Evolutionary conservation across 2,797 vertebrate species (phyloP).

Genomic region (Melopsittacus undulatus): DNA sequence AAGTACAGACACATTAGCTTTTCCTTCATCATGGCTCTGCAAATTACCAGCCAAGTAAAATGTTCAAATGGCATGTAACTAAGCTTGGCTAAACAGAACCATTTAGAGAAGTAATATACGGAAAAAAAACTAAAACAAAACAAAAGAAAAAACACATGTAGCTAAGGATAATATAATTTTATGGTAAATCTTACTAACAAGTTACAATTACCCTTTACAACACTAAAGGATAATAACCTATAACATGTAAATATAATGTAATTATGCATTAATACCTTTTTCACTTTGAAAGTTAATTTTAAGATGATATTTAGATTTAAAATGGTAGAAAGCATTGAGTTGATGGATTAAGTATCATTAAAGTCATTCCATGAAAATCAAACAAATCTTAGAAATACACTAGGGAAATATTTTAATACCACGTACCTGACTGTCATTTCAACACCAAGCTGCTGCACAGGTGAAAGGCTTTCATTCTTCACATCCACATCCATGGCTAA

Average conservation of each 20-base stretch:
- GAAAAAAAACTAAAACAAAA: neutral
- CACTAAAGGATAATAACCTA: constrained; percentile 40
- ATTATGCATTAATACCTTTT: constrained; percentile 31
- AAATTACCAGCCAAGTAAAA: constrained; percentile 21
- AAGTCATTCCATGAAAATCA: constrained; percentile 34
- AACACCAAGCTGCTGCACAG: constrained; percentile 87
- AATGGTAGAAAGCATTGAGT: constrained; percentile 5
- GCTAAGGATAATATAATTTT: constrained; percentile 30
- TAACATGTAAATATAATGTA: constrained; percentile 29
- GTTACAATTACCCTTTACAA: constrained; percentile 34
- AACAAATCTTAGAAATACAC: constrained; percentile 39
- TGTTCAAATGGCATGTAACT: neutral
- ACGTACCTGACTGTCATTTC: constrained; percentile 86
- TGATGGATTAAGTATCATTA: constrained; percentile 52
- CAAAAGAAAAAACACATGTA: neutral
- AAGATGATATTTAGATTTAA: constrained; percentile 52
- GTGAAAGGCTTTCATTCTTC: constrained; percentile 78
- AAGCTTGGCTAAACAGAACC: constrained; percentile 18
- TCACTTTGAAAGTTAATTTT: constrained; percentile 23
- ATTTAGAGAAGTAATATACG: neutral
- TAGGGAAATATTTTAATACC: constrained; percentile 21
- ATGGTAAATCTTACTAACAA: constrained; percentile 19
- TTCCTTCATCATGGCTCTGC: neutral
- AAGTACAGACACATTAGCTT: neutral
- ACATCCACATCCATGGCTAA: constrained; percentile 78